These are phyloP conservation scores for Notoglanidium macrostoma DNA, from an alignment of 2,797 vertebrate species.

Conservation along the genomic window DNA sequence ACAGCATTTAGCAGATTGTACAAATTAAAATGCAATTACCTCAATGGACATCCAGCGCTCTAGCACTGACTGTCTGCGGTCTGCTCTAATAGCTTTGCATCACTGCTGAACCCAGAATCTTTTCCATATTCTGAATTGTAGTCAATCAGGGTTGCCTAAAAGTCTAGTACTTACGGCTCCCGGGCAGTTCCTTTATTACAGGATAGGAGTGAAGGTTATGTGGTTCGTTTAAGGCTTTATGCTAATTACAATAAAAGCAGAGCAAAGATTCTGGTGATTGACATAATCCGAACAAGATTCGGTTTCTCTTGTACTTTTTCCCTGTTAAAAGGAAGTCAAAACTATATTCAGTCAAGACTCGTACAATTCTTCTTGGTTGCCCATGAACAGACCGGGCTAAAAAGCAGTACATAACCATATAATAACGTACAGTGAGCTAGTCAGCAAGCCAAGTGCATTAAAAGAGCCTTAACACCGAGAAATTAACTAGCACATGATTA, in stretches of 20 bases:
- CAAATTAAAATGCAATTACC: slow-evolving; percentile 49
- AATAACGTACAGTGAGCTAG: not conserved
- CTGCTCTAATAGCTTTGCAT: slow-evolving; percentile 30
- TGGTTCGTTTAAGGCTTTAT: not conserved
- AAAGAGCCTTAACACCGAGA: not conserved
- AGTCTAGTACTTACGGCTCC: not conserved
- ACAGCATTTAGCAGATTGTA: slow-evolving; percentile 38
- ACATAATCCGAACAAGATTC: not conserved
- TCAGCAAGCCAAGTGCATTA: no score
- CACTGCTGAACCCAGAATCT: slow-evolving; percentile 3
- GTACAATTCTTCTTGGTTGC: not conserved
- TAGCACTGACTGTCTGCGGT: slow-evolving; percentile 5
- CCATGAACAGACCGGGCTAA: not conserved
- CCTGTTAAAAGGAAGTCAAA: not conserved
- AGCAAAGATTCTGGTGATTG: not conserved
- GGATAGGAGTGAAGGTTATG: not conserved
- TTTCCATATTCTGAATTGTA: not conserved
- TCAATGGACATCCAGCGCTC: slow-evolving; percentile 13
- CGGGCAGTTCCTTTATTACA: not conserved
- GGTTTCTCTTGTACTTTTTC: not conserved
- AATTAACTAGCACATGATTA: not conserved
- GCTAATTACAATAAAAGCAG: not conserved
- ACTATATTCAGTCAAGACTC: not conserved
- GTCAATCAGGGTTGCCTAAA: not conserved
- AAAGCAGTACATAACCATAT: not conserved